A percentile compares a stretch with the other conserved stretches of the same genome.
phyloP scores from a whole-genome alignment of 2,797 vertebrate species.

The Synaphobranchus kaupii region DNA sequence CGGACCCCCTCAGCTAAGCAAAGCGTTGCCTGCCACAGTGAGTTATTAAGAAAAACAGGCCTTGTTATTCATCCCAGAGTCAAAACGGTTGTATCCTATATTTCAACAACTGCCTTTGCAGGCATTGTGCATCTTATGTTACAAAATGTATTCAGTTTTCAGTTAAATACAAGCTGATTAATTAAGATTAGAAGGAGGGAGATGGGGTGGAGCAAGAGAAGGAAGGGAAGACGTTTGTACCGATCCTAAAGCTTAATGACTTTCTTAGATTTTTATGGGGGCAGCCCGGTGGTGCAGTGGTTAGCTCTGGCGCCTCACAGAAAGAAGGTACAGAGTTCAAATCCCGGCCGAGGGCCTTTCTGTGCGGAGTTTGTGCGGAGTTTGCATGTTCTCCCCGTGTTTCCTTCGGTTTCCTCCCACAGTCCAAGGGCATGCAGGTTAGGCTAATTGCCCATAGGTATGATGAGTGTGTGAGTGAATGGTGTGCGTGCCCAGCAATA shows the following conservation, averaged over 20 bases:
- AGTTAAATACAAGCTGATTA: background rate
- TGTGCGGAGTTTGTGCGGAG: too few relatives aligned
- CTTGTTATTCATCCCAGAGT: constrained; percentile 19
- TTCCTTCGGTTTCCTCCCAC: too few relatives aligned
- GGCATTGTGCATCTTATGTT: background rate
- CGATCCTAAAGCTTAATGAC: background rate
- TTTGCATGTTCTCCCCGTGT: too few relatives aligned
- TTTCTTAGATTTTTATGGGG: background rate
- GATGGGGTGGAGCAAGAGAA: background rate
- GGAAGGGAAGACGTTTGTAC: background rate
- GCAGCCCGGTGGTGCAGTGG: too few relatives aligned
- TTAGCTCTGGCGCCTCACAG: too few relatives aligned
- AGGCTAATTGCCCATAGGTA: too few relatives aligned
- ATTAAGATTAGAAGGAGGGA: background rate
- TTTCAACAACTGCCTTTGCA: background rate
- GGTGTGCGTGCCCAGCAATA: too few relatives aligned
- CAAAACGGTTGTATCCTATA: background rate
- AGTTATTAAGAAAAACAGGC: constrained; percentile 8
- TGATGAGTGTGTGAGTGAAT: too few relatives aligned
- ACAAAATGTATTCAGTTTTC: background rate
- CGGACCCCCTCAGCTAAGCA: background rate
- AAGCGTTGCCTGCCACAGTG: background rate
- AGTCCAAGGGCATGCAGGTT: too few relatives aligned
- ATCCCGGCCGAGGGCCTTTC: too few relatives aligned
- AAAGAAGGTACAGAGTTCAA: too few relatives aligned